Percentiles rank a stretch among this genome's conserved stretches.
Evolutionary conservation across 1,140 invertebrate species (phyloP).

Genomic region (Theocolax elegans): DNA sequence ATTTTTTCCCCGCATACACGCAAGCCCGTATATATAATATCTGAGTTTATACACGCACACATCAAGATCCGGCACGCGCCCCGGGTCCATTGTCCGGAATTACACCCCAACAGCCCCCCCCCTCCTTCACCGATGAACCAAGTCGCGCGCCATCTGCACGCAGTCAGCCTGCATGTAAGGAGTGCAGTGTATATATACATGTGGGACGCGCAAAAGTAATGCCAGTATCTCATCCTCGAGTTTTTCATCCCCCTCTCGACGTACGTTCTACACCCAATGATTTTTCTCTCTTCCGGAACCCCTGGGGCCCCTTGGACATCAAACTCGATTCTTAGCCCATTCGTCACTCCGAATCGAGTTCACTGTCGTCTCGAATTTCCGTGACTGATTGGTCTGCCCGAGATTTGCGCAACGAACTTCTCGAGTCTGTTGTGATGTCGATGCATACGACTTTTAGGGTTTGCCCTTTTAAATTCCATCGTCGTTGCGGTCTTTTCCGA

Average conservation of each 20-base stretch:
- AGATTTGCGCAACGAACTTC: constrained; percentile 12
- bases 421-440: not conserved
- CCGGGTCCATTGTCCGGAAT: not conserved
- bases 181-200: no score
- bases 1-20: not conserved
- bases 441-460: not conserved
- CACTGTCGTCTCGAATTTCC: constrained; percentile 5
- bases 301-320: not conserved
- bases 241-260: no score
- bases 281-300: no score
- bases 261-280: no score
- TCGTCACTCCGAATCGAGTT: not conserved
- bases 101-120: no score
- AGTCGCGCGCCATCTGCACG: no score
- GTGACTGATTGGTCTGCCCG: constrained; percentile 18
- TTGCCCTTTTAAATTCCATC: no score
- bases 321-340: constrained; percentile 14
- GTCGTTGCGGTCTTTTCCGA: no score
- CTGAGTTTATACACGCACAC: not conserved
- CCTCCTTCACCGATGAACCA: no score
- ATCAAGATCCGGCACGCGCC: constrained; percentile 12
- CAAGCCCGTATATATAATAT: not conserved
- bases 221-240: no score
- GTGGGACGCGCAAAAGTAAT: no score
- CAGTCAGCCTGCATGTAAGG: no score